Evolutionary conservation across 2,888 invertebrate species (phyloP).

Genomic region (Bedellia somnulentella): DNA sequence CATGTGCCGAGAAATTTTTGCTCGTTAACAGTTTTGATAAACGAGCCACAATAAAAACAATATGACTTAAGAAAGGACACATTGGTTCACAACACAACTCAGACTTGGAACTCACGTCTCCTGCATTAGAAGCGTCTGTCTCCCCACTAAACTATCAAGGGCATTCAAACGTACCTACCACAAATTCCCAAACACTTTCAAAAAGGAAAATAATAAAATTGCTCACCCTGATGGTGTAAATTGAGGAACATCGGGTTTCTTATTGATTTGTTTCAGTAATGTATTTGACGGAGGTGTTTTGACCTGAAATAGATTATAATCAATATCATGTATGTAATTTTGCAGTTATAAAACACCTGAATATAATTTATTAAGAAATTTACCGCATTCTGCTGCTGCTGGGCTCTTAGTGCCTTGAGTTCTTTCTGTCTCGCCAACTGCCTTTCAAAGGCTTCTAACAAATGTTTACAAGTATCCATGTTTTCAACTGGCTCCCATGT

Average conservation of each 20-base stretch:
- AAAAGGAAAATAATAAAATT: not conserved
- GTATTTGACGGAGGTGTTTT: slow-evolving; percentile 44
- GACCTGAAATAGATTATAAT: slow-evolving; percentile 18
- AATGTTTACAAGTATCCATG: slow-evolving; percentile 73
- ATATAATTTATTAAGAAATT: no score
- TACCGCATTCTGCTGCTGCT: slow-evolving; percentile 38
- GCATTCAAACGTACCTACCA: no score
- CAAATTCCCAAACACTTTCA: not conserved
- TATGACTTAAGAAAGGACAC: no score
- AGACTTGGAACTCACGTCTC: no score
- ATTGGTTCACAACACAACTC: no score
- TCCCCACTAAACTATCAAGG: no score
- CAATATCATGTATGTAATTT: slow-evolving; percentile 9
- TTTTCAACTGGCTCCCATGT: slow-evolving; percentile 84
- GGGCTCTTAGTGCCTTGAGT: slow-evolving; percentile 60
- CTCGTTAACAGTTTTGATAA: no score
- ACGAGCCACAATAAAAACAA: no score
- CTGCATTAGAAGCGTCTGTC: no score
- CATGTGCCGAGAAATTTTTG: no score
- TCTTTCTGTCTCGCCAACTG: slow-evolving; percentile 76
- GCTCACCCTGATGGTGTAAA: slow-evolving; percentile 47
- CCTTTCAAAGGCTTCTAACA: slow-evolving; percentile 80
- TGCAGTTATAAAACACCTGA: no score
- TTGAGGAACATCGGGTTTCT: slow-evolving; percentile 35
- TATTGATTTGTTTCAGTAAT: slow-evolving; percentile 34